Conservation (phyloP, 2,888 invertebrate species). For the Chrysotoxum bicinctum region DNA sequence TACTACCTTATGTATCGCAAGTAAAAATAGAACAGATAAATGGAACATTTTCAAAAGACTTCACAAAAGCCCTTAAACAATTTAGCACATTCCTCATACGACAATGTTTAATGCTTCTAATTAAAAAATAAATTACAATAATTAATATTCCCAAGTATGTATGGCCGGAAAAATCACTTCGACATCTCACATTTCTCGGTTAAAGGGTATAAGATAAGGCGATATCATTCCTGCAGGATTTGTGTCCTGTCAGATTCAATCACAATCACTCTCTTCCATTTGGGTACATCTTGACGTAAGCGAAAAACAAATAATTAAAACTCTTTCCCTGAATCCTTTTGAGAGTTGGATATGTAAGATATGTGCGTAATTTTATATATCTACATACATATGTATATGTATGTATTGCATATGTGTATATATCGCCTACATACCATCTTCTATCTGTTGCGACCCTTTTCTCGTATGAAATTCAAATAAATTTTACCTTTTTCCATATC, state of each 20-base stretch:
- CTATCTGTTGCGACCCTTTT: slow-evolving; percentile 51
- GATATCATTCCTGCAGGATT: slow-evolving; percentile 54
- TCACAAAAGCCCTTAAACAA: slow-evolving; percentile 15
- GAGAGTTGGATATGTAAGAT: not conserved
- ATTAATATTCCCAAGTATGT: slow-evolving; percentile 50
- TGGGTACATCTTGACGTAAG: slow-evolving; percentile 62
- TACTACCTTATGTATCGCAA: too few species aligned
- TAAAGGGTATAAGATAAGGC: slow-evolving; percentile 33
- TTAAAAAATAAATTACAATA: slow-evolving; percentile 68
- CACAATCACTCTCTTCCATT: slow-evolving; percentile 69
- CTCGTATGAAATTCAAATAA: slow-evolving; percentile 38
- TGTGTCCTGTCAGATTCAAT: slow-evolving; percentile 68
- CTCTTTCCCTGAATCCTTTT: slow-evolving; percentile 29
- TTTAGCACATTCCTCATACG: not conserved
- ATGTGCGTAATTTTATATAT: slow-evolving; percentile 52
- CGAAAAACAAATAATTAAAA: slow-evolving; percentile 62
- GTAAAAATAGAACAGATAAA: not conserved
- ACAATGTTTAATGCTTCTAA: slow-evolving; percentile 32
- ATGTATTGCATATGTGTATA: not conserved
- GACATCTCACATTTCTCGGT: not conserved
- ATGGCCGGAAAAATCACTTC: slow-evolving; percentile 36
- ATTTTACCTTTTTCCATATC: slow-evolving; percentile 56
- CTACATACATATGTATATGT: not conserved
- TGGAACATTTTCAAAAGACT: not conserved
- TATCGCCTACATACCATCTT: not conserved